These are phyloP conservation scores for Microcebus jonahi DNA, from an alignment of 2,113 vertebrate species.

Conservation along the genomic window DNA sequence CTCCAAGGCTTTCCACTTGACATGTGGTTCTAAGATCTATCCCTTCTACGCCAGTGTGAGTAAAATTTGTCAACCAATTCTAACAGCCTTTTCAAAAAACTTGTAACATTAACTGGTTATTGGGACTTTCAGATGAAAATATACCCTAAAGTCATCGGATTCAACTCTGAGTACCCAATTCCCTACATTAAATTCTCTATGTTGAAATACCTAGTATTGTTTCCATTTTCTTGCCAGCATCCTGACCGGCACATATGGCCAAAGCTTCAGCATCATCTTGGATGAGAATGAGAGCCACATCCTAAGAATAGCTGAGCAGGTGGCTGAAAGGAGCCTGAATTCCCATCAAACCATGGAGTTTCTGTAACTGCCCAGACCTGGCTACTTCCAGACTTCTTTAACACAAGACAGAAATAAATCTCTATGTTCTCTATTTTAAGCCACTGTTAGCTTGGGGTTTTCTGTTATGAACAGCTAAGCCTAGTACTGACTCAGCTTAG, in stretches of 20 bases:
- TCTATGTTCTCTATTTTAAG: neutral
- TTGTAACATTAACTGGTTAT: neutral
- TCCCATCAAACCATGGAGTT: neutral
- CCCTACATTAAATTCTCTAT: neutral
- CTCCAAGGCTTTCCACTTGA: neutral
- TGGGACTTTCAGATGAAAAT: neutral
- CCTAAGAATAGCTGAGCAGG: accelerated
- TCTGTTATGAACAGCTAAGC: neutral
- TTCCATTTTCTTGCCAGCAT: neutral
- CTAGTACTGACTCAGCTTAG: neutral
- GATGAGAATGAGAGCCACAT: neutral
- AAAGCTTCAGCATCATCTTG: neutral
- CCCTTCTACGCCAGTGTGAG: neutral
- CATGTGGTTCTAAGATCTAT: neutral
- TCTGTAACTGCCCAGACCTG: accelerated
- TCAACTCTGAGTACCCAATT: no score
- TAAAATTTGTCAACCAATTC: neutral
- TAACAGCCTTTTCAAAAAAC: neutral
- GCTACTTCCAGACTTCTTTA: neutral
- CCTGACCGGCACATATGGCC: neutral
- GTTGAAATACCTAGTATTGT: neutral
- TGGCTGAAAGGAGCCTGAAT: neutral
- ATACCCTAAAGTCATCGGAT: neutral
- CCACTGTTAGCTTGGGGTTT: neutral
- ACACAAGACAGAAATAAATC: neutral